Conservation (phyloP, 2,113 vertebrate species). For the Takifugu bimaculatus region DNA sequence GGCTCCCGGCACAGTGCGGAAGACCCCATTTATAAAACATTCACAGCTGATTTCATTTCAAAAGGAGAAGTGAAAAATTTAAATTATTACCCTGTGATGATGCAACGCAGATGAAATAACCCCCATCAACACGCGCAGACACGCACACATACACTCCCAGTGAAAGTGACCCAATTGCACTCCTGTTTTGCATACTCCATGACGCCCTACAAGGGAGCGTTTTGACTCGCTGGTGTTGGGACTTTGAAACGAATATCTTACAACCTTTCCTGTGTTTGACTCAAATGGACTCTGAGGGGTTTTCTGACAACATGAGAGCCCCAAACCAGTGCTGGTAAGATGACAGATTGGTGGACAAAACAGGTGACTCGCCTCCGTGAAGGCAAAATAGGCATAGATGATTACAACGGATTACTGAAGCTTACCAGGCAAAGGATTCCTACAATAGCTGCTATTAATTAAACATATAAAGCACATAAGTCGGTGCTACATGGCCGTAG, state of each 20-base stretch:
- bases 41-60: constrained; percentile 58
- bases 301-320: constrained; percentile 27
- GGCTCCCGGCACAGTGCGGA: constrained; percentile 28
- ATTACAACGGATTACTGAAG: too few relatives aligned
- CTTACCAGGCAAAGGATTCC: too few relatives aligned
- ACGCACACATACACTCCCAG: constrained; percentile 19
- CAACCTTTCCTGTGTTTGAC: constrained; percentile 24
- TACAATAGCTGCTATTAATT: too few relatives aligned
- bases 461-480: too few relatives aligned
- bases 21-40: constrained; percentile 56
- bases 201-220: constrained; percentile 48
- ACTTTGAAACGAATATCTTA: constrained; percentile 59
- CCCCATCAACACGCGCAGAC: constrained; percentile 43
- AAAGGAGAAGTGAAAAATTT: constrained; percentile 58
- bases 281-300: constrained; percentile 19
- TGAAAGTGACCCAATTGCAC: constrained; percentile 51
- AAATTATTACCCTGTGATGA: constrained; percentile 69
- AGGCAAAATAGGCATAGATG: too few relatives aligned
- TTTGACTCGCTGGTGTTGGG: constrained; percentile 47
- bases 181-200: constrained; percentile 51
- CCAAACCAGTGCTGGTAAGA: constrained; percentile 5
- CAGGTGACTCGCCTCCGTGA: too few relatives aligned
- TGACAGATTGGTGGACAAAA: constrained; percentile 4
- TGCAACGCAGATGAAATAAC: constrained; percentile 75
- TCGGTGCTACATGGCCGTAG: too few relatives aligned